Percentiles rank a stretch among this genome's conserved stretches.
Conservation (phyloP, 1,140 invertebrate genomes). For the Halotydeus destructor region DNA sequence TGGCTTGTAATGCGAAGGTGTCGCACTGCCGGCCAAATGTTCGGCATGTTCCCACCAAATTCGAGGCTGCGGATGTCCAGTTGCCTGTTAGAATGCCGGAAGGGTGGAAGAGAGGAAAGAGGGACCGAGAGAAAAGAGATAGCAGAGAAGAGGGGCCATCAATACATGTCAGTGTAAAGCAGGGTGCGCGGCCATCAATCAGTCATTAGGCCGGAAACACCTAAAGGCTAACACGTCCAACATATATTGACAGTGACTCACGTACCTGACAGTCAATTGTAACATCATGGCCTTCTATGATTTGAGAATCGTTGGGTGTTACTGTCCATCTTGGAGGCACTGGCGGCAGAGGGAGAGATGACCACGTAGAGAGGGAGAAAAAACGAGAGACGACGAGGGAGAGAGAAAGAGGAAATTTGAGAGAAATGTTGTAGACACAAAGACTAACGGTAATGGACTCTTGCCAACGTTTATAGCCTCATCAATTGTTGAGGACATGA, state of each 20-base stretch:
- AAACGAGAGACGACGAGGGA: neutral
- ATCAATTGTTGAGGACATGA: too few relatives aligned
- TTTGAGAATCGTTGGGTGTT: constrained; percentile 64
- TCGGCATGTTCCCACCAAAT: constrained; percentile 28
- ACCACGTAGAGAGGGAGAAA: neutral
- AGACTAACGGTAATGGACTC: too few relatives aligned
- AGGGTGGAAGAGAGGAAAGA: too few relatives aligned
- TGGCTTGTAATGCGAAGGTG: constrained; percentile 14
- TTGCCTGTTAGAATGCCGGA: neutral
- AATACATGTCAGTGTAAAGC: neutral
- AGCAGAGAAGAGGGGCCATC: too few relatives aligned
- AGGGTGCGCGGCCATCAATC: neutral
- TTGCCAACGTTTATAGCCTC: too few relatives aligned
- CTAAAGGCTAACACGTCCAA: neutral
- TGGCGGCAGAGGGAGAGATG: constrained; percentile 23
- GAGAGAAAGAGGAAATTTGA: neutral
- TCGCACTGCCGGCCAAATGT: neutral
- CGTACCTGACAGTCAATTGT: constrained; percentile 69
- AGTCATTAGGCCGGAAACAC: constrained; percentile 28
- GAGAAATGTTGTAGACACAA: too few relatives aligned
- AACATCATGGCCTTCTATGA: constrained; percentile 60
- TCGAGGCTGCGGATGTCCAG: constrained; percentile 21
- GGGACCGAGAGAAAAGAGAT: too few relatives aligned
- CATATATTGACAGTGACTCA: constrained; percentile 58
- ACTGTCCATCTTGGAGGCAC: constrained; percentile 77